phyloP scores from a whole-genome alignment of 2,888 invertebrate genomes.

The Phortica magna region DNA sequence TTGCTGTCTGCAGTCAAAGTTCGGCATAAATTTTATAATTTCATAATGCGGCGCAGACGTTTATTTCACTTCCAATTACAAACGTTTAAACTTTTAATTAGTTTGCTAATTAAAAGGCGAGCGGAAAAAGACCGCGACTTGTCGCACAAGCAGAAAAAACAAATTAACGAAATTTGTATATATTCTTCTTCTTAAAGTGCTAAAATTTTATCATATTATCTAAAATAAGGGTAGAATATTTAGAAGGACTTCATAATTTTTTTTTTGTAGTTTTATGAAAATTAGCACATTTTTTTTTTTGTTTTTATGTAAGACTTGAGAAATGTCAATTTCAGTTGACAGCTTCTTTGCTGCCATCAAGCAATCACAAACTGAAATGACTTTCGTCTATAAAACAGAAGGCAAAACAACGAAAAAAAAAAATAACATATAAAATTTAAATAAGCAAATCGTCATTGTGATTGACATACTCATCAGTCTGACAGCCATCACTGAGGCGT shows the following conservation, averaged over 20 bases:
- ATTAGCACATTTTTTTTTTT: background rate
- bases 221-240: no score
- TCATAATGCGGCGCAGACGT: conserved; percentile 68
- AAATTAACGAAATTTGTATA: no score
- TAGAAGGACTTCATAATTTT: background rate
- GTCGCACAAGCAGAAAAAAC: background rate
- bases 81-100: conserved; percentile 69
- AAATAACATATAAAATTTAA: conserved; percentile 12
- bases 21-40: conserved; percentile 61
- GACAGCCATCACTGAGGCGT: background rate
- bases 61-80: conserved; percentile 68
- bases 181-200: no score
- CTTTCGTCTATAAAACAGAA: background rate
- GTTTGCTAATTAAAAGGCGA: conserved; percentile 52
- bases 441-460: conserved; percentile 21
- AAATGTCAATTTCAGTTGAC: background rate
- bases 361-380: background rate
- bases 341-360: background rate
- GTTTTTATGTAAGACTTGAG: background rate
- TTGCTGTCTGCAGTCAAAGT: conserved; percentile 48
- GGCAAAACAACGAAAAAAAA: background rate
- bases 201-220: no score
- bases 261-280: background rate
- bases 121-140: background rate
- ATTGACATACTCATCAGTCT: conserved; percentile 19